phyloP scores from a whole-genome alignment of 2,113 vertebrate genomes.

The Anser cygnoides region DNA sequence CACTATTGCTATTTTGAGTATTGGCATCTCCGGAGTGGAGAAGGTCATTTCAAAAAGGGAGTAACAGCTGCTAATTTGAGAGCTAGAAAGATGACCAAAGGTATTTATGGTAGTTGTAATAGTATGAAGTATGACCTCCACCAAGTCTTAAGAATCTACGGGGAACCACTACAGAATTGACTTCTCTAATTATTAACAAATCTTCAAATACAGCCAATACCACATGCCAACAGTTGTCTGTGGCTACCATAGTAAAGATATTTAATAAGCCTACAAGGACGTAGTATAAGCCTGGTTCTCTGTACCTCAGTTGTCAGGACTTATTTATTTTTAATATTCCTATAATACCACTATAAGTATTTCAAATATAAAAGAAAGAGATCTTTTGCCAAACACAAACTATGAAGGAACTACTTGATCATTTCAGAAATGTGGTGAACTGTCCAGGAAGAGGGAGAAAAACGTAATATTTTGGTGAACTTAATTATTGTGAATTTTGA shows the following conservation, averaged over 20 bases:
- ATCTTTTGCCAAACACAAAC: not conserved
- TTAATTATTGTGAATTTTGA: not conserved
- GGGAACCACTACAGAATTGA: not conserved
- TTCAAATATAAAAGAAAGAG: not conserved
- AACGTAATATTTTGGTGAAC: not conserved
- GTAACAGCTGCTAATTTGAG: conserved; percentile 62
- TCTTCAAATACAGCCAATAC: conserved; percentile 20
- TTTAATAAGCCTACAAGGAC: not conserved
- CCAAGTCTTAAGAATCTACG: conserved; percentile 51
- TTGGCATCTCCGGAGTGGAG: not conserved
- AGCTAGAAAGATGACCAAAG: conserved; percentile 11
- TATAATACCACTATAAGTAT: not conserved
- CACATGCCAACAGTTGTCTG: conserved; percentile 29
- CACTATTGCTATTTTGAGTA: conserved; percentile 5
- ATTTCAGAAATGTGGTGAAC: not conserved
- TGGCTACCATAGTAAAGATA: not conserved
- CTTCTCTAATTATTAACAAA: conserved; percentile 39
- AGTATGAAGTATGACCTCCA: conserved; percentile 21
- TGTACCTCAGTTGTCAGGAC: not conserved
- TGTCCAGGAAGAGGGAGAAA: not conserved
- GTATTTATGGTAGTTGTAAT: conserved; percentile 51
- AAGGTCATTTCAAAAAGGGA: conserved; percentile 45
- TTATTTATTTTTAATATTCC: not conserved
- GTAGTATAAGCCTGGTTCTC: not conserved
- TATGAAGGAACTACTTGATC: not conserved